Conservation (phyloP, 2,797 vertebrate genomes). For the Nannoperca australis region DNA sequence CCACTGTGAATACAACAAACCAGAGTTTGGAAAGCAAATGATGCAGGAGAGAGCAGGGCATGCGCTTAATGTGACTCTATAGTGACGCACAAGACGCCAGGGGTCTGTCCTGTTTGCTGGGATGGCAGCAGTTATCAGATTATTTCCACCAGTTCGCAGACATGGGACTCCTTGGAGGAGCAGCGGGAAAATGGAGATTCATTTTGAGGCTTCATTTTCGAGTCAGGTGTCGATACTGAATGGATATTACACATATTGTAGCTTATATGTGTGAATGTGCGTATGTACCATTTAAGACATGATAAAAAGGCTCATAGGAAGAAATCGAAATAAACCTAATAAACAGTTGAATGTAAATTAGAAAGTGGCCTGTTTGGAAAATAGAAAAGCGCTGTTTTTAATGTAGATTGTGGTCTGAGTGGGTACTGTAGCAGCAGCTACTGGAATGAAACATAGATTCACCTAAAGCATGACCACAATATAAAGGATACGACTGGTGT, state of each 20-base stretch:
- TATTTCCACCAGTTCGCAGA: slow-evolving; percentile 64
- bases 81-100: slow-evolving; percentile 61
- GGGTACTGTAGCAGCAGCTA: background rate
- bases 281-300: background rate
- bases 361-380: slow-evolving; percentile 3
- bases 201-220: slow-evolving; percentile 12
- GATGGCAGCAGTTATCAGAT: slow-evolving; percentile 71
- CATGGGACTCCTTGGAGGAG: slow-evolving; percentile 38
- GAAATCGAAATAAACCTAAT: background rate
- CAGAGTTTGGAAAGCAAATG: slow-evolving; percentile 38
- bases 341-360: slow-evolving; percentile 1
- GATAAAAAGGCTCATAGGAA: background rate
- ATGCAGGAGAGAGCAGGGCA: slow-evolving; percentile 16
- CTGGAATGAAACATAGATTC: slow-evolving; percentile 17
- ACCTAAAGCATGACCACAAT: slow-evolving; percentile 6
- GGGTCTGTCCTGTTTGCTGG: slow-evolving; percentile 57
- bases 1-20: slow-evolving; percentile 31
- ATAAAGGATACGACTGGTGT: background rate
- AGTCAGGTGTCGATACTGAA: slow-evolving; percentile 17
- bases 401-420: slow-evolving; percentile 17
- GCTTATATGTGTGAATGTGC: background rate
- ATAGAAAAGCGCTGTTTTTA: slow-evolving; percentile 7
- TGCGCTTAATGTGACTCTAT: slow-evolving; percentile 3
- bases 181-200: slow-evolving; percentile 10
- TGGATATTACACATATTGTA: background rate